Conservation (phyloP, 2,888 invertebrate species). For the Nephrotoma guestfalica region DNA sequence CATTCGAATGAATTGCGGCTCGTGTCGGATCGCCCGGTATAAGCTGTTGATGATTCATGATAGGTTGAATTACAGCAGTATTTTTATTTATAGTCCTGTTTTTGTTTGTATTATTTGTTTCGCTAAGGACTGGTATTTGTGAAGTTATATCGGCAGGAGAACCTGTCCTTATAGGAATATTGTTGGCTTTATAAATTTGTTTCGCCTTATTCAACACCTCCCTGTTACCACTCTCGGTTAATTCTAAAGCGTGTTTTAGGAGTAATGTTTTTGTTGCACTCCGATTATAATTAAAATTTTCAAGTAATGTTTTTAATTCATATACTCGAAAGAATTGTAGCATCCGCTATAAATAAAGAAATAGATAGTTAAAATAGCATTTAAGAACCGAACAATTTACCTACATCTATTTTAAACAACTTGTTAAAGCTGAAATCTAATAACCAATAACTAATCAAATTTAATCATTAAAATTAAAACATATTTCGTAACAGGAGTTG, state of each 20-base stretch:
- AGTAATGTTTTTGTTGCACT: conserved; percentile 68
- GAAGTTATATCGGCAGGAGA: neutral
- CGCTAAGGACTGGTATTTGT: neutral
- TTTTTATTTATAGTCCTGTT: neutral
- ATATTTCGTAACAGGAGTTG: too few species aligned
- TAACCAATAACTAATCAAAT: too few species aligned
- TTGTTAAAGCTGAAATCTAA: too few species aligned
- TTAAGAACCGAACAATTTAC: too few species aligned
- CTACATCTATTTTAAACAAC: too few species aligned
- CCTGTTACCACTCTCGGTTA: conserved; percentile 49
- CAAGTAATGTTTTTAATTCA: conserved; percentile 69
- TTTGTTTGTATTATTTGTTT: neutral
- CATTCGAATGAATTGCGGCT: conserved; percentile 28
- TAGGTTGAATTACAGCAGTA: neutral
- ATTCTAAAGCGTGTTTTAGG: conserved; percentile 55
- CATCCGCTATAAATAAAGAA: conserved; percentile 26
- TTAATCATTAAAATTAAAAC: too few species aligned
- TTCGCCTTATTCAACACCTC: conserved; percentile 21
- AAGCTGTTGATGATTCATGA: conserved; percentile 9
- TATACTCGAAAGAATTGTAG: conserved; percentile 54
- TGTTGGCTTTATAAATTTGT: neutral
- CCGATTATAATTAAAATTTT: conserved; percentile 64
- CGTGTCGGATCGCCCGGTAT: conserved; percentile 10
- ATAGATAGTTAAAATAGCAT: neutral
- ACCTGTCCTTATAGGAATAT: neutral